Conservation (phyloP, 1,140 invertebrate species). For the Paramacrobiotus metropolitanus region DNA sequence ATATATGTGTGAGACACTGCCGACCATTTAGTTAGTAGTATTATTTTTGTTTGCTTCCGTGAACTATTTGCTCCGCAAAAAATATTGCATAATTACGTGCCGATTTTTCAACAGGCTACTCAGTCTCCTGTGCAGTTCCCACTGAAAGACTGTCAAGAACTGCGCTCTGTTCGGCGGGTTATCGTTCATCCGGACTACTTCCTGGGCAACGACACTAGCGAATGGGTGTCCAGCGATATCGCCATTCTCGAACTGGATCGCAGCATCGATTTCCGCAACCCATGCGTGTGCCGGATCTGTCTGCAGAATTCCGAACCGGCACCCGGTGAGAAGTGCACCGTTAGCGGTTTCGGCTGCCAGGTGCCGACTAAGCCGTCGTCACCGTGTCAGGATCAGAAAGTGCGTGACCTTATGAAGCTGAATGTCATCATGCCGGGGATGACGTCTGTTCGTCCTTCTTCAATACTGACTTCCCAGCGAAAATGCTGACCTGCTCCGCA, state of each 20-base stretch:
- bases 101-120: no score
- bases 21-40: no score
- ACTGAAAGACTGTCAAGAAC: background rate
- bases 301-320: background rate
- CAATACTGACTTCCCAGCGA: background rate
- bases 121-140: background rate
- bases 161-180: background rate
- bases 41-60: no score
- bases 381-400: background rate
- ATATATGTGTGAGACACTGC: no score
- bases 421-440: background rate
- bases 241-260: background rate
- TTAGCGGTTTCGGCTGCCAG: background rate
- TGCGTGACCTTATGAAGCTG: background rate
- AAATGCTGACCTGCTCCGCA: background rate
- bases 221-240: background rate
- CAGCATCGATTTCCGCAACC: background rate
- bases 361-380: background rate
- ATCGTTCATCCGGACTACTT: background rate
- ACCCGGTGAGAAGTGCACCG: background rate
- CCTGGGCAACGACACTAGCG: background rate
- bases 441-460: slow-evolving; percentile 4
- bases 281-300: background rate
- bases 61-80: no score
- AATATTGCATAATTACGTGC: no score